Evolutionary conservation across 2,797 vertebrate species (phyloP).

Genomic region (Ceryle rudis): DNA sequence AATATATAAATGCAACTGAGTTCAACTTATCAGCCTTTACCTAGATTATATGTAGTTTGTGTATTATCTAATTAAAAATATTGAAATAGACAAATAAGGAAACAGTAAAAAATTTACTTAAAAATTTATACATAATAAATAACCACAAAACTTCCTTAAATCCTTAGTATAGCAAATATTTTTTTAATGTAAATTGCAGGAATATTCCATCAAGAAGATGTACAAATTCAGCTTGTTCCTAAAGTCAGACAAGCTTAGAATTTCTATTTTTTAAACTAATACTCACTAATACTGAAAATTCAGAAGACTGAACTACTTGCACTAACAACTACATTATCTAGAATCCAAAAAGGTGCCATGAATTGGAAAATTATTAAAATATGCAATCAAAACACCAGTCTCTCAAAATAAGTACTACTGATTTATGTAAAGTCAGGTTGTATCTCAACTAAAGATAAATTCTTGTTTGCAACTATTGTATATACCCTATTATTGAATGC

Average conservation of each 20-base stretch:
- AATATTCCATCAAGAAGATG: neutral
- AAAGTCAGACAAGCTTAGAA: neutral
- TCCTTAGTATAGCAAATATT: neutral
- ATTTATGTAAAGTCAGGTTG: neutral
- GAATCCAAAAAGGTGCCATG: neutral
- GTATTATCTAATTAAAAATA: neutral
- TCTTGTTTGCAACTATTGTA: neutral
- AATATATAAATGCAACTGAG: neutral
- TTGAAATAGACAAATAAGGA: neutral
- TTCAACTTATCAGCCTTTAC: neutral
- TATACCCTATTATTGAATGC: neutral
- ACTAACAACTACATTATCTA: neutral
- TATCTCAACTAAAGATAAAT: neutral
- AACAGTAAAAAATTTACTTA: neutral
- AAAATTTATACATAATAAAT: neutral
- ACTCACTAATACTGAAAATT: neutral
- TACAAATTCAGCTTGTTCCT: neutral
- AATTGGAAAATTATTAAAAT: neutral
- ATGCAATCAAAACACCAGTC: neutral
- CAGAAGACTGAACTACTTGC: neutral
- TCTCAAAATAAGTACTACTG: neutral
- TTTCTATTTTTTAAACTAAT: constrained; percentile 6
- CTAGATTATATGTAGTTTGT: neutral
- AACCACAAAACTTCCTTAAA: neutral
- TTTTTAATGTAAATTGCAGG: neutral